These are phyloP conservation scores for Pangasianodon hypophthalmus DNA, from an alignment of 2,113 vertebrate genomes.

Conservation along the genomic window DNA sequence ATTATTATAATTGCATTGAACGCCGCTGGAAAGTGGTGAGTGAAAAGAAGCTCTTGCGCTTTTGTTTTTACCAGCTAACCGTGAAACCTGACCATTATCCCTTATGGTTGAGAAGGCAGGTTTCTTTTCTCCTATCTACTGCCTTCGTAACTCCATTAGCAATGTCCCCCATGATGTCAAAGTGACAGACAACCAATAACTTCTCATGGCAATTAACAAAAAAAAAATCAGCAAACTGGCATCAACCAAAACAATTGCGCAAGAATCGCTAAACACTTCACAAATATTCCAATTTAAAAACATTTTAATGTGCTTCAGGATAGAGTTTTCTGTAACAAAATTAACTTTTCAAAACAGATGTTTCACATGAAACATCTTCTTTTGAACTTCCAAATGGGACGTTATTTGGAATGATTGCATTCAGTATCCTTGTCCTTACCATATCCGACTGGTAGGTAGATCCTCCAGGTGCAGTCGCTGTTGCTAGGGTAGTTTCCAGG, in stretches of 20 bases:
- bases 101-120: not conserved
- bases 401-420: not conserved
- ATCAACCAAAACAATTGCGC: not conserved
- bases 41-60: not conserved
- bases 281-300: not conserved
- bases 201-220: not conserved
- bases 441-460: conserved; percentile 90
- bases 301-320: not conserved
- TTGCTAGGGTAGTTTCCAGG: conserved; percentile 98
- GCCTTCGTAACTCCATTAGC: not conserved
- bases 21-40: not conserved
- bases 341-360: not conserved
- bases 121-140: not conserved
- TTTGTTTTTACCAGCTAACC: not conserved
- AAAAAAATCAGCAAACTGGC: not conserved
- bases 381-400: not conserved
- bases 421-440: conserved; percentile 76
- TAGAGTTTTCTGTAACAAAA: not conserved
- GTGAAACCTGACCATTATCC: not conserved
- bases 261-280: not conserved
- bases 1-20: not conserved
- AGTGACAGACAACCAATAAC: not conserved
- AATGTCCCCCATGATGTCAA: too few relatives aligned
- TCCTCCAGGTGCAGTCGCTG: conserved; percentile 95
- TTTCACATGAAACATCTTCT: not conserved